Evolutionary conservation across 1,140 invertebrate species (phyloP), one percentile per base, ranked within the genome.

Genomic region (Chlorops oryzae): DNA sequence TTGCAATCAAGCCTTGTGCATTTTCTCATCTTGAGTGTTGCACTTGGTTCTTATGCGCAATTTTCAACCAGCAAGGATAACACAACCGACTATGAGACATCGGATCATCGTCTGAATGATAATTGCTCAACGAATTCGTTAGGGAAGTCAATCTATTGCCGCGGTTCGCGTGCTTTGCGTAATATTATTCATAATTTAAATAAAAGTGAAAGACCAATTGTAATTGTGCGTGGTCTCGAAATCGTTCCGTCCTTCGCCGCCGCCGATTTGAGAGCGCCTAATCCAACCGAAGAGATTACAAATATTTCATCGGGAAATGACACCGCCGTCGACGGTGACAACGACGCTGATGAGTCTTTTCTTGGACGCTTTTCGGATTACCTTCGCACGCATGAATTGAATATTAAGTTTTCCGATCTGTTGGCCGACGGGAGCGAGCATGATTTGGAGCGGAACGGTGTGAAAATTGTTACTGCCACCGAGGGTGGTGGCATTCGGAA

Each of bases 391-490:
- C 81, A 85, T 57, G 85, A 88, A 57, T 59, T 88, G 1, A 77
- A 83, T 55, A 79, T 88, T 4, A 84, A 80, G 52, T 65, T 88
- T 38, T 80, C 80, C 0, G 84, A 80, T 60, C 68, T 88, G 17
- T 45, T 69, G 23, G 39, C 48, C 18, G 43, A 42, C 25, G 59
- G 63, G 12, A 50, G 41, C 23, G 48, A 54, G 24, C 55, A 49
- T 12, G 48, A 35, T 35, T 27, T 20, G 3, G 55, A 51, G 6
- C 51, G 52, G 25, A 54, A 43, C 17, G 47, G 46, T 27, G 38
- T 47, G 34, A 22, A 47, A 47, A 47, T 47, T 5, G 21, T 34
- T 47, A 2, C 12, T 3, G 10, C 3, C 5, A 12, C 20, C 5
- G 13, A n/a, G 18, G 17, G 28, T 15, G 28, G 28, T 15, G 28